Base-by-base conservation (phyloP, 2,797 vertebrate species). In the Sparus aurata region DNA sequence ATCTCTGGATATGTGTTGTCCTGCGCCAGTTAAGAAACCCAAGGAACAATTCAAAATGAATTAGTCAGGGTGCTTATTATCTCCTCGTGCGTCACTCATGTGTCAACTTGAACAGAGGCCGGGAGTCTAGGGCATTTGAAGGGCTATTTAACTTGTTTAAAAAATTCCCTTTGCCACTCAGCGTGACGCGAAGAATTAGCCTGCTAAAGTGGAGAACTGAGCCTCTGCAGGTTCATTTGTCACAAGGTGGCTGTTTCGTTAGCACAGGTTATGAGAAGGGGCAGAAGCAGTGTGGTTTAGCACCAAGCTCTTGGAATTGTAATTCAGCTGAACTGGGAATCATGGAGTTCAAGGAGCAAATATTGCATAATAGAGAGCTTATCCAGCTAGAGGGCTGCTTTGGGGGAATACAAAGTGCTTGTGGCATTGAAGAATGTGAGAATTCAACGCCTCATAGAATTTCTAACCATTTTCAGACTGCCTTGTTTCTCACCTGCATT, bases 1-100 rank as follows among this genome's bases (percentile, higher is more conserved):
- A 99, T 99, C 93, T 99, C 98, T 79, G 98, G 98, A 85, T 99
- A 99, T 1, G 98, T 99, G 94, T 99, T 99, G 95, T 99, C 98
- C 98, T 92, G 60, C 2, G 50, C 3, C 67, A 25, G 69, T 54
- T 2, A 47, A 75, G 46, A 71, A 85, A 73, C 50, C 71, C 30
- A 17, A 60, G 66, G 67, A 83, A 82, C 75, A 78, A 69, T 73
- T 82, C 41, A 86, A 69, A 88, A 89, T 75, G 25, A 92, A 94
- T 93, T 85, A 89, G 84, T 85, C 83, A 62, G 73, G 76, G 70
- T 79, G 43, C 85, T 76, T 80, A 88, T 92, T 84, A 90, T 89
- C 81, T 90, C 77, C 80, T 90, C 84, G 64, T 70, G 86, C 68
- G 43, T 86, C 75, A 64, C 85, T 91, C 74, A 82, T 89, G 72